Conservation (phyloP, 2,113 vertebrate genomes). For the Uria lomvia region DNA sequence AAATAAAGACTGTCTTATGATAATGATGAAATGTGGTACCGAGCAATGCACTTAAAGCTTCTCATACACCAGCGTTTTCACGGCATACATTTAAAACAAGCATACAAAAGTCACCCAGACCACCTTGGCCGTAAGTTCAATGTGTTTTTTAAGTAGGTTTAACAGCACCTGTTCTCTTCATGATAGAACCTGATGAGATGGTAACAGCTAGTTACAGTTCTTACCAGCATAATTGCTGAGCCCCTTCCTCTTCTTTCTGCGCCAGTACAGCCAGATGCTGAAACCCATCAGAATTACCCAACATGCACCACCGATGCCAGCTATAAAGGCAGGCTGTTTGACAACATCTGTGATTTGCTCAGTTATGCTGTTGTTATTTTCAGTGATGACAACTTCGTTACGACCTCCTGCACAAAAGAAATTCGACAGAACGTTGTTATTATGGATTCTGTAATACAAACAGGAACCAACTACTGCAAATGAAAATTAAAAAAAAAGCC, state of each 20-base stretch:
- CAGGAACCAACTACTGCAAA: not conserved
- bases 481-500: not conserved
- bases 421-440: not conserved
- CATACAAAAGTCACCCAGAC: not conserved
- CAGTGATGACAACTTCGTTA: constrained; percentile 93
- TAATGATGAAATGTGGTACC: constrained; percentile 31
- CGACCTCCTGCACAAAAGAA: constrained; percentile 67
- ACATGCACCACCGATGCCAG: constrained; percentile 96
- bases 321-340: constrained; percentile 98
- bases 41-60: constrained; percentile 50
- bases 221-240: constrained; percentile 99
- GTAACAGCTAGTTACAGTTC: constrained; percentile 29
- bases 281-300: constrained; percentile 99
- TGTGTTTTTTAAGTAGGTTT: not conserved
- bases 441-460: not conserved
- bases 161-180: not conserved
- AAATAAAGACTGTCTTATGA: not conserved
- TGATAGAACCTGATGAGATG: not conserved
- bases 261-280: constrained; percentile 99
- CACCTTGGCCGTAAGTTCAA: not conserved
- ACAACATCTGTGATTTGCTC: constrained; percentile 99
- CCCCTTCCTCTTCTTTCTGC: constrained; percentile 99
- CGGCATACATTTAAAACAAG: constrained; percentile 30
- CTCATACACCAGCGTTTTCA: constrained; percentile 39
- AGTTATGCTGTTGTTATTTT: constrained; percentile 98